Conservation (phyloP, 2,797 vertebrate genomes). For the Amblyraja radiata region DNA sequence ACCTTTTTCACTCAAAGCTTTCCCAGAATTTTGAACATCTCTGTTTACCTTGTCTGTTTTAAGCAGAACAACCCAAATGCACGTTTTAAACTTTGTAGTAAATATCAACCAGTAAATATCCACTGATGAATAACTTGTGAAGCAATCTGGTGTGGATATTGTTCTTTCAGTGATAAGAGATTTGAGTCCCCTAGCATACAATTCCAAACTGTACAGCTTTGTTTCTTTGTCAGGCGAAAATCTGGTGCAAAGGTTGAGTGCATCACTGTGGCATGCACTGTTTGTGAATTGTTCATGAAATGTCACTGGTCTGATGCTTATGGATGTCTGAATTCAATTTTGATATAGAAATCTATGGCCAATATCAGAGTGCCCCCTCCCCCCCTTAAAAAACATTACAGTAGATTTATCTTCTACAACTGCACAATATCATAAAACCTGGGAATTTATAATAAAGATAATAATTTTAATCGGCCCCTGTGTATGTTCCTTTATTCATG, state of each 20-base stretch:
- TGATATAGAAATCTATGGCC: background rate
- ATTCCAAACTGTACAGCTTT: background rate
- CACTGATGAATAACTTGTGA: no score
- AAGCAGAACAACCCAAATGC: no score
- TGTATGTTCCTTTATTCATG: background rate
- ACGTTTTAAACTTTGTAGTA: background rate
- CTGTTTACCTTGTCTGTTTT: no score
- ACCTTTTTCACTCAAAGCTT: no score
- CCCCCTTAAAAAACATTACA: background rate
- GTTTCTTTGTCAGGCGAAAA: background rate
- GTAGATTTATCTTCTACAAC: background rate
- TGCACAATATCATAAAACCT: background rate
- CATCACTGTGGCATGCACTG: no score
- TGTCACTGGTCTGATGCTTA: background rate
- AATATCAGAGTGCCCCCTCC: background rate
- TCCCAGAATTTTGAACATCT: no score
- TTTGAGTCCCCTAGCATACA: no score
- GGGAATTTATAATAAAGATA: background rate
- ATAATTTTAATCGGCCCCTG: background rate
- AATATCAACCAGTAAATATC: background rate
- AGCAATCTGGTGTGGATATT: background rate
- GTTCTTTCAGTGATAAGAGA: background rate
- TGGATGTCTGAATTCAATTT: background rate
- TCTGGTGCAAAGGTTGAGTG: background rate
- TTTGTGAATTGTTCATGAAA: background rate